Conservation (phyloP, 2,797 vertebrate genomes). For the Crossoptilon crossoptilon region DNA sequence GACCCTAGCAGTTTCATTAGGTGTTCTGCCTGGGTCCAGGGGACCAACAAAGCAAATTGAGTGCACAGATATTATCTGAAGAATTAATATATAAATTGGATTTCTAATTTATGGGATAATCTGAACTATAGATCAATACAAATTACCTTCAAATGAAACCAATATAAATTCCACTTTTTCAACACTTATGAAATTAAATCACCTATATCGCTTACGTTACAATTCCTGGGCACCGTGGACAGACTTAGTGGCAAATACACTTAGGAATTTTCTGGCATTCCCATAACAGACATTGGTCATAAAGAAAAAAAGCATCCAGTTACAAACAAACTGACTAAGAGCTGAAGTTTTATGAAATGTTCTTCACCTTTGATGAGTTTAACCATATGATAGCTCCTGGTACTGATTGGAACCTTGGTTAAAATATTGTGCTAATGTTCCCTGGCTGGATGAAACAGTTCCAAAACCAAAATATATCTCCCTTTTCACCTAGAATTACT, state of each 20-base stretch:
- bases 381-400: not conserved
- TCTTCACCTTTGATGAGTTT: not conserved
- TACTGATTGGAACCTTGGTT: fast-evolving
- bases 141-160: not conserved
- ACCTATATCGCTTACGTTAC: not conserved
- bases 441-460: not conserved
- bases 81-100: not conserved
- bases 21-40: not conserved
- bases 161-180: not conserved
- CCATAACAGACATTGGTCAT: not conserved
- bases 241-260: not conserved
- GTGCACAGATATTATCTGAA: not conserved
- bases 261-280: not conserved
- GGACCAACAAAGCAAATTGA: not conserved
- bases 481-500: not conserved
- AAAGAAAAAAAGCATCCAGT: not conserved
- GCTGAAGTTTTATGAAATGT: not conserved
- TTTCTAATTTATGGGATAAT: not conserved
- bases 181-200: not conserved
- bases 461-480: not conserved
- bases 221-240: not conserved
- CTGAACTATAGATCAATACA: not conserved
- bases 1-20: not conserved
- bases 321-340: not conserved
- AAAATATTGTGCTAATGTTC: not conserved